Evolutionary conservation across 2,797 vertebrate species (phyloP), one percentile per base, ranked within the genome.

Genomic region (Mionectes olivaceus): DNA sequence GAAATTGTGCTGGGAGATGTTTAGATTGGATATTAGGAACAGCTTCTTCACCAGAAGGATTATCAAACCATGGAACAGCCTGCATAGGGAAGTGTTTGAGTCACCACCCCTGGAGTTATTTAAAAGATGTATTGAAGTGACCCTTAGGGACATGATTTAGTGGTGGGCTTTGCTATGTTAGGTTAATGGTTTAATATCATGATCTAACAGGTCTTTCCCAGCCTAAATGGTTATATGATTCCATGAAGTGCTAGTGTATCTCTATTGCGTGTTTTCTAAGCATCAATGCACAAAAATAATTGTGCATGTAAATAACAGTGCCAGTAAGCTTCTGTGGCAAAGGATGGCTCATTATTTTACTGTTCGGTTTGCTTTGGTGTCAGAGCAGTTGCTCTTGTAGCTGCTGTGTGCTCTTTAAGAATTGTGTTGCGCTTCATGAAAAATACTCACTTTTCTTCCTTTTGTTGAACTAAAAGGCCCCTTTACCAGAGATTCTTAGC

Each of bases 181-280:
- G n/a, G 9, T 61, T 50, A 19, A 39, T 61, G 28, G 18, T 61
- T 32, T 41, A 16, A 28, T 33, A 12, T 24, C 30, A 13, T 32
- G n/a, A 50, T 28, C 13, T 49, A 67, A 18, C 25, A 46, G 15
- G 11, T 71, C 28, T 33, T 83, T 56, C 67, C 24, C n/a, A 50
- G 33, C 35, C 22, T 24, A 28, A 78, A 56, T 30, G 3, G 28
- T 43, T 46, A 12, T 41, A 8, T 32, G 33, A 43, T 53, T 67
- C 37, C n/a, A 2, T 59, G 61, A 39, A 68, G 25, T 2, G 1
- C 16, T 69, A 23, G 8, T 1, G 0, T 50, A 10, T 67, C 56
- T 57, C 35, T 61, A 0, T 28, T 19, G 23, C 21, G 10, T 19
- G 4, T 35, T 78, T 83, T 75, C 2, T 49, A 33, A 63, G 11